Evolutionary conservation across 2,797 vertebrate genomes (phyloP), one percentile per base, ranked within the genome.

Genomic region (Huso huso): DNA sequence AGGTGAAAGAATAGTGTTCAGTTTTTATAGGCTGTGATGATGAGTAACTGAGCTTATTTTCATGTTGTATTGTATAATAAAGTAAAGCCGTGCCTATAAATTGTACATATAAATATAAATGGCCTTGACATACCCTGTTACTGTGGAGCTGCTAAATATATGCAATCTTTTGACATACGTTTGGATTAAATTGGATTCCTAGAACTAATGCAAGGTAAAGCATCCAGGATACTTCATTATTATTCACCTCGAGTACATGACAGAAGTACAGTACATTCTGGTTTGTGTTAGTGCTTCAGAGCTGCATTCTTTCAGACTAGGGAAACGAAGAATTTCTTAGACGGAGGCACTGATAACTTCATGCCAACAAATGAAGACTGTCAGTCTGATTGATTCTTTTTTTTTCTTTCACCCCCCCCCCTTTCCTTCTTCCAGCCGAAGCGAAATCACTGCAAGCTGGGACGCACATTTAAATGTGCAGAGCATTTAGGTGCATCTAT

Each of bases 321-420:
- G 37, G 81, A 86, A 84, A 82, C 84, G 81, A 80, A 80, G 77
- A 79, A 83, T 84, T 80, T 83, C 78, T 84, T 87, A 86, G 83
- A 84, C 67, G 79, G 74, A 84, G 81, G 79, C 76, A 71, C 85
- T 87, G 85, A 89, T 89, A 90, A 90, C 86, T 89, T 89, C 85
- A 89, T 89, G 85, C 84, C 84, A 84, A 88, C 87, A 88, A 89
- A 90, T 89, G 88, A 88, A 88, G 85, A 82, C 80, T 85, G 84
- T 83, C 83, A 85, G 83, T 83, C 84, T 82, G 85, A 86, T 86
- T 82, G 81, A 86, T 86, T 84, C 80, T 81, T 48, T 48, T 57
- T 58, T 55, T 61, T 74, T 74, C 71, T 72, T 73, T 58, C 74
- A 70, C 71, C 77, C 78, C 77, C 82, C 74, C 0, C 67, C 68